These are phyloP conservation scores for Drosophila grimshawi DNA, from an alignment of 1,140 invertebrate genomes.

Conservation along the genomic window DNA sequence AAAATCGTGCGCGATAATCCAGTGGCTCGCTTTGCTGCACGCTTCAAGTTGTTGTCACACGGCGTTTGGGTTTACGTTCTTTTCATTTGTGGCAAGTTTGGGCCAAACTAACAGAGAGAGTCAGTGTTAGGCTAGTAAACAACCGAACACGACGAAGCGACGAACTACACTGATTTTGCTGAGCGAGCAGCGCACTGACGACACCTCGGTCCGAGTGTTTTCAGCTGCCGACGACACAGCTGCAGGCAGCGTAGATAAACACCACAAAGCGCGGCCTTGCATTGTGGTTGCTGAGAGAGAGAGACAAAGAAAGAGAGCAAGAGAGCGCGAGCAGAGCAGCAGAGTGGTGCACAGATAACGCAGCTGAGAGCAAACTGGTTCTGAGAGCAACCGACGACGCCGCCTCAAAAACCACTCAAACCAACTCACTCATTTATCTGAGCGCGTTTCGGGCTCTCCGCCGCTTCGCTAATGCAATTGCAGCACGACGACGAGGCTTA, in stretches of 20 bases:
- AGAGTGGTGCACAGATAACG: slow-evolving; percentile 36
- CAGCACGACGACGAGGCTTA: slow-evolving; percentile 39
- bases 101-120: slow-evolving; percentile 35
- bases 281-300: slow-evolving; percentile 76
- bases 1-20: slow-evolving; percentile 84
- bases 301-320: slow-evolving; percentile 10
- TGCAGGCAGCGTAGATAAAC: slow-evolving; percentile 59
- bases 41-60: slow-evolving; percentile 77
- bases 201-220: slow-evolving; percentile 71
- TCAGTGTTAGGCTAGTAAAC: slow-evolving; percentile 52
- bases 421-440: slow-evolving; percentile 68
- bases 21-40: slow-evolving; percentile 83
- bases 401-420: slow-evolving; percentile 49
- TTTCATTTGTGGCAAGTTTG: slow-evolving; percentile 37
- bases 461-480: slow-evolving; percentile 33
- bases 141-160: slow-evolving; percentile 83
- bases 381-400: neutral
- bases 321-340: neutral
- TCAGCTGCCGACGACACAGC: slow-evolving; percentile 30
- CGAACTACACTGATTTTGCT: slow-evolving; percentile 82
- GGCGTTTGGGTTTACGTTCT: slow-evolving; percentile 54
- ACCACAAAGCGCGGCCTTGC: slow-evolving; percentile 83
- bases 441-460: neutral
- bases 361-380: slow-evolving; percentile 41
- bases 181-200: slow-evolving; percentile 54